Evolutionary conservation across 2,797 vertebrate species (phyloP).

Genomic region (Stomatorhinus walkeri): DNA sequence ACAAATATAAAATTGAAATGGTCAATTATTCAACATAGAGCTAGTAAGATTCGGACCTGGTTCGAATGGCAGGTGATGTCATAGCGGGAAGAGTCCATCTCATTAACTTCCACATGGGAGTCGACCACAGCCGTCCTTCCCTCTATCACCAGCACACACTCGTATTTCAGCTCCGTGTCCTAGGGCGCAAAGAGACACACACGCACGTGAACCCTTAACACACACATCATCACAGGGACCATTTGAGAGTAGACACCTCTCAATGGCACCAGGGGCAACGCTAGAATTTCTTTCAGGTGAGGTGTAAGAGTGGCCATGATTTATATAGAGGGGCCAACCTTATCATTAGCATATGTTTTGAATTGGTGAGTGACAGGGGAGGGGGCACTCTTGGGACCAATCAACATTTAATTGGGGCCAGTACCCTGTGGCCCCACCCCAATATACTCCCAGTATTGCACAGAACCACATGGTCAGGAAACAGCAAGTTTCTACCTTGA

Average conservation of each 20-base stretch:
- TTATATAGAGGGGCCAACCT: neutral
- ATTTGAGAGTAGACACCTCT: neutral
- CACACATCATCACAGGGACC: neutral
- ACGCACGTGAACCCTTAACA: neutral
- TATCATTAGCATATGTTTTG: neutral
- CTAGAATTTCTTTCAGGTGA: neutral
- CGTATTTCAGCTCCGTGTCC: slow-evolving; percentile 74
- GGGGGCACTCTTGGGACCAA: neutral
- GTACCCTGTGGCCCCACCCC: neutral
- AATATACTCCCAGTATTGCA: neutral
- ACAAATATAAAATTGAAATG: neutral
- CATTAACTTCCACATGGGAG: slow-evolving; percentile 71
- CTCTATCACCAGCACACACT: slow-evolving; percentile 85
- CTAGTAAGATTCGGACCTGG: slow-evolving; percentile 58
- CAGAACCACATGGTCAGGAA: neutral
- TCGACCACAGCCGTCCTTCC: slow-evolving; percentile 76
- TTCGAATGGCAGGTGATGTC: slow-evolving; percentile 79
- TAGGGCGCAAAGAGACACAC: slow-evolving; percentile 37
- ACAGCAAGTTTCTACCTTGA: slow-evolving; percentile 64
- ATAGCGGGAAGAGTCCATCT: slow-evolving; percentile 63
- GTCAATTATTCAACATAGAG: neutral
- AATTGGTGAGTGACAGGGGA: neutral
- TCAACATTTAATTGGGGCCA: neutral
- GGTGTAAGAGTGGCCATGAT: neutral
- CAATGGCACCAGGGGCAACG: neutral